Conservation (phyloP, 2,797 vertebrate species). For the Semotilus atromaculatus region DNA sequence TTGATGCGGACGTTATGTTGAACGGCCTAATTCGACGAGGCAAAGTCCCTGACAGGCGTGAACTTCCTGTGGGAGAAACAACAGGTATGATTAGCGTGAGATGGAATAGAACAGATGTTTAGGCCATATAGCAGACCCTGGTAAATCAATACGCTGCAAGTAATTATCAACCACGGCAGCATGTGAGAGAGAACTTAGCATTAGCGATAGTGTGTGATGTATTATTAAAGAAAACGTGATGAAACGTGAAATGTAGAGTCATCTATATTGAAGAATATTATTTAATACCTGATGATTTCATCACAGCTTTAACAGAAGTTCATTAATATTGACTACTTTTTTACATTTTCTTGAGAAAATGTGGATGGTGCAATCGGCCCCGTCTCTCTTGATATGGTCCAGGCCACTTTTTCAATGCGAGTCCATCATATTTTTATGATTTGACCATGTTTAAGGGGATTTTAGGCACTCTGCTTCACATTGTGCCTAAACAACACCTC, state of each 20-base stretch:
- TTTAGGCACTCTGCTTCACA: background rate
- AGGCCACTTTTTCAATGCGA: background rate
- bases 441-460: background rate
- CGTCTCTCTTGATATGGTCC: background rate
- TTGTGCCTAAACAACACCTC: background rate
- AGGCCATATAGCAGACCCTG: background rate
- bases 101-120: constrained; percentile 10
- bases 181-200: background rate
- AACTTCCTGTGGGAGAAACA: constrained; percentile 9
- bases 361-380: background rate
- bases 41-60: background rate
- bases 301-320: background rate
- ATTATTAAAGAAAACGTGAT: constrained; percentile 12
- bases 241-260: background rate
- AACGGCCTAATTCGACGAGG: constrained; percentile 11
- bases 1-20: constrained; percentile 42
- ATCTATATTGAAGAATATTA: background rate
- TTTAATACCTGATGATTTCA: background rate
- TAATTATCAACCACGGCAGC: background rate
- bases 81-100: constrained; percentile 28
- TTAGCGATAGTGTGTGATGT: background rate
- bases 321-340: background rate
- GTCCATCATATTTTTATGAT: background rate
- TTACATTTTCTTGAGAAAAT: background rate
- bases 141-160: background rate